phyloP scores from a whole-genome alignment of 1,140 invertebrate genomes.

The Conus betulinus region DNA sequence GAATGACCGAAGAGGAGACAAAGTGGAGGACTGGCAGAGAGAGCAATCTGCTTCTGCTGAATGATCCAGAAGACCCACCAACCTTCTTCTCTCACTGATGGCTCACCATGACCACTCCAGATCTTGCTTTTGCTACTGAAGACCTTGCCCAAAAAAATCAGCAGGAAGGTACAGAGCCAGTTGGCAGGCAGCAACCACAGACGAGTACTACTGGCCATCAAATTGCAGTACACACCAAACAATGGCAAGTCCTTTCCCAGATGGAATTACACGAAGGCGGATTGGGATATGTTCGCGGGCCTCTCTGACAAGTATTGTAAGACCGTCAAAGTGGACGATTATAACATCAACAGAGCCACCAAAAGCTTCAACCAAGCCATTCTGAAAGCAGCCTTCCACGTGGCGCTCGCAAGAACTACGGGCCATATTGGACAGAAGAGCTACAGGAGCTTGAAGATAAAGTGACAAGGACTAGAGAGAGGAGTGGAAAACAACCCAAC shows the following conservation, averaged over 20 bases:
- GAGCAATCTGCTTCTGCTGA: slow-evolving; percentile 31
- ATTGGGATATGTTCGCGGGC: not conserved
- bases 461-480: too few relatives aligned
- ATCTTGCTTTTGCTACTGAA: slow-evolving; percentile 40
- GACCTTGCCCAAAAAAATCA: slow-evolving; percentile 35
- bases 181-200: slow-evolving; percentile 41
- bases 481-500: too few relatives aligned
- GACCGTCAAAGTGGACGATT: slow-evolving; percentile 1
- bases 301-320: not conserved
- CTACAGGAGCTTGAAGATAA: slow-evolving; percentile 22
- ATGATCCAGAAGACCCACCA: slow-evolving; percentile 30
- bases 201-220: not conserved
- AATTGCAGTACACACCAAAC: not conserved
- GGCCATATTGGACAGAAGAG: slow-evolving; percentile 42
- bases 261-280: too few relatives aligned
- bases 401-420: slow-evolving; percentile 35
- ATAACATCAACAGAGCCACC: slow-evolving; percentile 8
- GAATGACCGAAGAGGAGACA: slow-evolving; percentile 37
- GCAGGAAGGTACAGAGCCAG: slow-evolving; percentile 16
- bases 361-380: slow-evolving; percentile 32
- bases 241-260: not conserved
- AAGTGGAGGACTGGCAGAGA: slow-evolving; percentile 42
- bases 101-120: slow-evolving; percentile 39
- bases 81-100: slow-evolving; percentile 44
- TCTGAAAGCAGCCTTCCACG: not conserved